phyloP scores from a whole-genome alignment of 2,113 vertebrate genomes.

The Otocyon megalotis region DNA sequence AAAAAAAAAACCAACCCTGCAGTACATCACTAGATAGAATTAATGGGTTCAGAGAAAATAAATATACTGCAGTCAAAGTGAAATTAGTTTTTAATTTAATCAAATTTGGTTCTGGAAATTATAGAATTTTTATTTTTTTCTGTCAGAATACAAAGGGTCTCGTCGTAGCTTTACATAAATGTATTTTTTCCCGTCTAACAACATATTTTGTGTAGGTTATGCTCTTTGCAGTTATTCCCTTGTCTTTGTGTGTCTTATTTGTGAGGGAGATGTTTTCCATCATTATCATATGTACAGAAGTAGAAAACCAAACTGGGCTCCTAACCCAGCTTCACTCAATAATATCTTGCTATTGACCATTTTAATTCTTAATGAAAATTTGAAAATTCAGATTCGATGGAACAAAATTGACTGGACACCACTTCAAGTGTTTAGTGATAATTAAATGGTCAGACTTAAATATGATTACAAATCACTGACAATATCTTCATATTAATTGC shows the following conservation, averaged over 20 bases:
- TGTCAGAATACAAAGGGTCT: not conserved
- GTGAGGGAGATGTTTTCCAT: not conserved
- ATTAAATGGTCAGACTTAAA: not conserved
- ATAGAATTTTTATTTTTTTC: not conserved
- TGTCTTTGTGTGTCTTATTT: not conserved
- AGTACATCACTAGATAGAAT: not conserved
- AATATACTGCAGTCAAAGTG: not conserved
- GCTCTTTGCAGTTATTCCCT: not conserved
- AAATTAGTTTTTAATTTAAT: not conserved
- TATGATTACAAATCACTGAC: not conserved
- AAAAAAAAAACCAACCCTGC: not conserved
- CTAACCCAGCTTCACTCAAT: not conserved
- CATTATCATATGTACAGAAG: not conserved
- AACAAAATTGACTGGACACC: not conserved
- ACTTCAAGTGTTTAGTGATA: not conserved
- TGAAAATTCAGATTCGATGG: not conserved
- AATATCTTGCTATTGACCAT: not conserved
- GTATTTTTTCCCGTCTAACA: not conserved
- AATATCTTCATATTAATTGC: not conserved
- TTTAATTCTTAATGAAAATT: constrained; percentile 20
- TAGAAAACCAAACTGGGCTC: not conserved
- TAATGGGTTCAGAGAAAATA: not conserved
- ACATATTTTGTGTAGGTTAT: not conserved
- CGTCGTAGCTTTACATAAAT: not conserved
- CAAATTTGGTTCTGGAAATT: not conserved